phyloP scores from a whole-genome alignment of 2,113 vertebrate species.

The Nyctereutes procyonoides region DNA sequence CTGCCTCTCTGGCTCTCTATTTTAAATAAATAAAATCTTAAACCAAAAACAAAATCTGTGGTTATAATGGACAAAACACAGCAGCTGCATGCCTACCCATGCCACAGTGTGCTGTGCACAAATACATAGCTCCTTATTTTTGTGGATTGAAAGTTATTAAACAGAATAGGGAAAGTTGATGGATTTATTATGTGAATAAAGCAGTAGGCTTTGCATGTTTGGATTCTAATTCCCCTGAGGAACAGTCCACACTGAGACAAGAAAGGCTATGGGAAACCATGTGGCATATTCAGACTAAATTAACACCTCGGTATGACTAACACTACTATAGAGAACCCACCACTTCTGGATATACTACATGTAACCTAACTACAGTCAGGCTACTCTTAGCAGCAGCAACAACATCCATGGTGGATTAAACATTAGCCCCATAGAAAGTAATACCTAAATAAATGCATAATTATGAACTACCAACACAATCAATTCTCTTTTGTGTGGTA shows the following conservation, averaged over 20 bases:
- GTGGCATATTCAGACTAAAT: not conserved
- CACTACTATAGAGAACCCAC: not conserved
- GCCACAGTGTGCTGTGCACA: not conserved
- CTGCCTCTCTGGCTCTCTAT: too few species aligned
- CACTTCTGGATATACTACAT: not conserved
- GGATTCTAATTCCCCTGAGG: not conserved
- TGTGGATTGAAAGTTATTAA: not conserved
- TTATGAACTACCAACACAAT: conserved; percentile 1
- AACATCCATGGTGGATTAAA: not conserved
- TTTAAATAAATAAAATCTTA: too few species aligned
- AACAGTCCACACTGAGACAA: not conserved
- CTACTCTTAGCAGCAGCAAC: not conserved
- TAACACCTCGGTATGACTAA: not conserved
- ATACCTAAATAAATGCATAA: conserved; percentile 43
- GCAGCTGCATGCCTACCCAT: not conserved
- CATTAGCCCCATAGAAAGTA: conserved; percentile 35
- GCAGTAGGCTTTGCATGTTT: not conserved
- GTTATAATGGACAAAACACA: not conserved
- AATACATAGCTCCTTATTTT: not conserved
- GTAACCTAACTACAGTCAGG: not conserved
- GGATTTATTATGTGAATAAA: not conserved
- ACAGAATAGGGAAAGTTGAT: not conserved
- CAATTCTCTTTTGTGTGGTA: conserved; percentile 25
- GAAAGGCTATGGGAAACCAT: not conserved
- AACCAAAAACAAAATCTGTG: too few species aligned